Conservation (phyloP, 2,888 invertebrate genomes). For the Anagyrus pseudococci region DNA sequence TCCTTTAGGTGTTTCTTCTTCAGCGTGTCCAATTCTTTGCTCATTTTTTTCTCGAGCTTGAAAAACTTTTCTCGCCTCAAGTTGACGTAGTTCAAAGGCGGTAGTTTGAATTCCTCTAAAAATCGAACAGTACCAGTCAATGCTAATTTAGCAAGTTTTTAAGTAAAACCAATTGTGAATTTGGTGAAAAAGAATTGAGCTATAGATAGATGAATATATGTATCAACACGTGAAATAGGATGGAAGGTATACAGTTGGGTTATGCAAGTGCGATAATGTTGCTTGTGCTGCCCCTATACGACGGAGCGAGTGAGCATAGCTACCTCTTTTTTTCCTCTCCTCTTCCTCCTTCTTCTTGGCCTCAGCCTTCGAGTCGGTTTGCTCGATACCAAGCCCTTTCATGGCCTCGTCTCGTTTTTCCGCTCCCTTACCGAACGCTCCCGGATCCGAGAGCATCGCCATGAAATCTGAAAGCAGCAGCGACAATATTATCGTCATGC, state of each 20-base stretch:
- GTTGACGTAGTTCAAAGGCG: conserved; percentile 64
- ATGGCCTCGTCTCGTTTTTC: conserved; percentile 71
- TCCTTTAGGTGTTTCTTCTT: conserved; percentile 71
- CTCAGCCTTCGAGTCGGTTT: conserved; percentile 60
- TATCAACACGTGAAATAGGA: not conserved
- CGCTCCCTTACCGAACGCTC: conserved; percentile 74
- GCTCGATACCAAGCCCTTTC: conserved; percentile 74
- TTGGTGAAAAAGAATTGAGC: too few relatives aligned
- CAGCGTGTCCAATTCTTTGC: conserved; percentile 69
- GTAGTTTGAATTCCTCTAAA: conserved; percentile 52
- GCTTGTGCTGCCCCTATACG: too few relatives aligned
- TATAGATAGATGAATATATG: too few relatives aligned
- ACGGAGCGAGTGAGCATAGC: not conserved
- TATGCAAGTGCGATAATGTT: not conserved
- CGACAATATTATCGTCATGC: not conserved
- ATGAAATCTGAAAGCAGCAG: conserved; percentile 79
- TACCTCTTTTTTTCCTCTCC: conserved; percentile 55
- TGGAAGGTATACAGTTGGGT: not conserved
- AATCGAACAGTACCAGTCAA: too few relatives aligned
- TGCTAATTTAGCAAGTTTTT: too few relatives aligned
- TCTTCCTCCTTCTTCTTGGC: conserved; percentile 58
- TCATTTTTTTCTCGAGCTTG: conserved; percentile 69
- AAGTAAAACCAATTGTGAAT: too few relatives aligned
- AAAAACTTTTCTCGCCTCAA: conserved; percentile 65
- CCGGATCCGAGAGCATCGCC: conserved; percentile 95